Conservation (phyloP, 2,888 invertebrate species). For the Synergus umbraculus region DNA sequence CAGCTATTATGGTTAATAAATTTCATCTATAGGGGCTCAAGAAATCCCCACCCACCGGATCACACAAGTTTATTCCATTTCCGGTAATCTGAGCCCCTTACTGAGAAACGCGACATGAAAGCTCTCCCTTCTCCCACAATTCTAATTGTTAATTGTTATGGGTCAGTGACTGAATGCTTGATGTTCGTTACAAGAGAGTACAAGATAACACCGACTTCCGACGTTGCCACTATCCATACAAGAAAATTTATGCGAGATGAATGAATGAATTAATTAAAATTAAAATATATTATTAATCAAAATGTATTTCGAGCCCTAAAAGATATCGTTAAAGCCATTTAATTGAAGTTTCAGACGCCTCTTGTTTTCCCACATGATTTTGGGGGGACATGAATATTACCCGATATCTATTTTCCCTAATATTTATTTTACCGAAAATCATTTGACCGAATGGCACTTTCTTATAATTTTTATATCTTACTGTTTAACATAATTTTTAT, state of each 20-base stretch:
- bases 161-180: constrained; percentile 71
- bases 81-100: constrained; percentile 69
- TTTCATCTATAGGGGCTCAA: constrained; percentile 41
- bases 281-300: too few relatives aligned
- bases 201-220: constrained; percentile 62
- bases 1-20: constrained; percentile 29
- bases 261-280: too few relatives aligned
- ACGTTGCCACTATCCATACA: constrained; percentile 52
- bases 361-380: too few relatives aligned
- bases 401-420: too few relatives aligned
- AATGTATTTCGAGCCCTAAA: too few relatives aligned
- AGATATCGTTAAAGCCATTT: too few relatives aligned
- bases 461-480: too few relatives aligned
- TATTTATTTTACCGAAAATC: too few relatives aligned
- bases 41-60: constrained; percentile 64
- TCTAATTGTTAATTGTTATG: constrained; percentile 67
- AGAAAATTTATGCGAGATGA: neutral
- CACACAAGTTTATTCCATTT: constrained; percentile 72
- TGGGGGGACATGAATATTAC: too few relatives aligned
- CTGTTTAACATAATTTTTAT: too few relatives aligned
- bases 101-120: constrained; percentile 57
- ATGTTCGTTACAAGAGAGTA: constrained; percentile 58
- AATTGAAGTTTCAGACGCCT: too few relatives aligned
- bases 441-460: too few relatives aligned
- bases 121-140: constrained; percentile 59